phyloP scores from a whole-genome alignment of 2,888 invertebrate genomes.

The Melanargia galathea region DNA sequence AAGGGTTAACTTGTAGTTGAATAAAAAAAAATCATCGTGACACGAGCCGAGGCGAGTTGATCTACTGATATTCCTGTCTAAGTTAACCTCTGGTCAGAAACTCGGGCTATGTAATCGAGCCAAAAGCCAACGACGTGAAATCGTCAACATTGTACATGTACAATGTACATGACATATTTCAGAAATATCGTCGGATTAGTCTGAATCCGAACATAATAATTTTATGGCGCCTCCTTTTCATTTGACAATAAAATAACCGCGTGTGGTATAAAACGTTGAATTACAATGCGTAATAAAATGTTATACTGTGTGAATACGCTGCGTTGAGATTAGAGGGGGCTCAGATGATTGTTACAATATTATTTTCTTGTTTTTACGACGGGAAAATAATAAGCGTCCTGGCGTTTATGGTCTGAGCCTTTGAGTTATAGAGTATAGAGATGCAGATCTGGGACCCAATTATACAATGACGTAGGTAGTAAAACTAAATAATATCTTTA shows the following conservation, averaged over 20 bases:
- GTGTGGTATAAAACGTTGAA: constrained; percentile 63
- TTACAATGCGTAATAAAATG: constrained; percentile 72
- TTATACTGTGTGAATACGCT: constrained; percentile 60
- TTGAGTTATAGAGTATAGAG: background rate
- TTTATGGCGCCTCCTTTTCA: constrained; percentile 53
- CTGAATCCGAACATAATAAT: constrained; percentile 46
- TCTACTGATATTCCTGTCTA: background rate
- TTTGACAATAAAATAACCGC: constrained; percentile 65
- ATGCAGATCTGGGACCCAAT: background rate
- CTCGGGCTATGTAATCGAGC: background rate
- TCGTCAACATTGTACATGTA: constrained; percentile 24
- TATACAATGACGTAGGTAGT: background rate
- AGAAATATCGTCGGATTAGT: constrained; percentile 39
- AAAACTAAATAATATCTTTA: too few relatives aligned
- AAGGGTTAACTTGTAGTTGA: too few relatives aligned
- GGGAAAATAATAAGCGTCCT: constrained; percentile 72
- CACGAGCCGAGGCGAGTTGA: background rate
- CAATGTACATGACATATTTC: too few relatives aligned
- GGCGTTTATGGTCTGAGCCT: constrained; percentile 58
- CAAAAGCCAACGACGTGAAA: constrained; percentile 19
- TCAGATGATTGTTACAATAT: constrained; percentile 71
- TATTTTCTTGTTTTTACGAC: constrained; percentile 79
- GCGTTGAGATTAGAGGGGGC: constrained; percentile 64
- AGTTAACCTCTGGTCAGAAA: background rate
- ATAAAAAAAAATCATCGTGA: too few relatives aligned